Evolutionary conservation across 2,797 vertebrate genomes (phyloP), one percentile per base, ranked within the genome.

Genomic region (Rhinella marina): DNA sequence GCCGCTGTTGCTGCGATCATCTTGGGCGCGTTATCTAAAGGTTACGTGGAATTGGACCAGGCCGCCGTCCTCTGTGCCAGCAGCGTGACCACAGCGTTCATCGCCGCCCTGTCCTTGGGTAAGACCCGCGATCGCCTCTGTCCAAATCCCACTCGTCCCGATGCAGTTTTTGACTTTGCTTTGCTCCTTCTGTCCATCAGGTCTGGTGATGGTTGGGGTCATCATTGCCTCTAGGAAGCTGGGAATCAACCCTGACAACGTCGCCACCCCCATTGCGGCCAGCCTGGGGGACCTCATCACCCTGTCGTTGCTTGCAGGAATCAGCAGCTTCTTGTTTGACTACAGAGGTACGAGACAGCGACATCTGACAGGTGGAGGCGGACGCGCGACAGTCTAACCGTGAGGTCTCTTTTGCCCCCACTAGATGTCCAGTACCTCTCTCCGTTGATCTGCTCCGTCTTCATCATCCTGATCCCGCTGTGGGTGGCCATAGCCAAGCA

Each of bases 261-360:
- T 99, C 0, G 98, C 98, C 88, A 99, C 98, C 0, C 98, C 98
- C 48, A 97, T 99, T 52, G 98, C 98, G 8, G 98, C 98, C 25
- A 98, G 97, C 91, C 96, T 99, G 21, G 98, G 98, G 23, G 98
- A 99, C 92, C 88, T 99, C 88, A 96, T 98, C 92, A 98, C 97
- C 0, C 93, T 99, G 87, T 97, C 97, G 56, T 93, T 99, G 84
- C 95, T 99, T 90, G 97, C 98, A 0, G 94, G 94, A 54, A 94
- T 98, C 91, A 97, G 98, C 96, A 97, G 92, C 88, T 93, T 93
- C 0, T 95, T 99, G 86, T 97, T 96, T 89, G 92, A 92, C 66
- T 95, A 97, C 87, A 97, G 87, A 93, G 97, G 97, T 98, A 93
- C 7, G 68, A 78, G 81, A 81, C 8, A 77, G 2, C 25, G 2